Evolutionary conservation across 2,888 invertebrate species (phyloP), one percentile per base, ranked within the genome.

Genomic region (Perizoma affinitatum): DNA sequence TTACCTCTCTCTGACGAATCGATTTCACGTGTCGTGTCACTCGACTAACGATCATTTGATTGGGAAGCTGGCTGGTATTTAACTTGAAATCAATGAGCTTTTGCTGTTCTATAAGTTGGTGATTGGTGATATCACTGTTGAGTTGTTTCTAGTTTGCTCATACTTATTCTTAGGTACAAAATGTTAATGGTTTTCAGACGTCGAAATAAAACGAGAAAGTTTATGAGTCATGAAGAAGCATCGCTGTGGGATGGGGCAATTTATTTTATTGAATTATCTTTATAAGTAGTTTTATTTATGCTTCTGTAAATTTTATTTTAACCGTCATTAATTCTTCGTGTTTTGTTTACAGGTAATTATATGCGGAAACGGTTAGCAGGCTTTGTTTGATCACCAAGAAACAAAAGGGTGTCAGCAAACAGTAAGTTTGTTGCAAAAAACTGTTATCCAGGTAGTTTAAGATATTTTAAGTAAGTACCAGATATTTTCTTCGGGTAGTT

Each of bases 1-100:
- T 83, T 83, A 78, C 75, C 72, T 63, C 60, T n/a, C n/a, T 72
- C 74, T 68, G 78, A 73, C 76, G 76, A 84, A 83, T 84, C 78
- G 80, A 80, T 82, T 83, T 71, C 61, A 67, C 67, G 68, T 76
- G 72, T 74, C 72, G 68, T 76, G 72, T 74, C 72, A 71, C 69
- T n/a, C n/a, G 69, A n/a, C n/a, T n/a, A n/a, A n/a, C n/a, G n/a
- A n/a, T n/a, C n/a, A n/a, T n/a, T n/a, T n/a, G n/a, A n/a, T n/a
- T n/a, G n/a, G n/a, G n/a, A n/a, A n/a, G n/a, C n/a, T n/a, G n/a
- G n/a, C n/a, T n/a, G n/a, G 1, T 22, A 22, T 22, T 22, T 2
- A 22, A 22, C 3, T 22, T 22, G 22, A 22, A 22, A 22, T 22
- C 22, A 22, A 22, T 22, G 22, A 22, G 22, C 22, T n/a, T n/a